These are phyloP conservation scores for Mylabris phalerata DNA, from an alignment of 1,140 invertebrate species.

Conservation along the genomic window DNA sequence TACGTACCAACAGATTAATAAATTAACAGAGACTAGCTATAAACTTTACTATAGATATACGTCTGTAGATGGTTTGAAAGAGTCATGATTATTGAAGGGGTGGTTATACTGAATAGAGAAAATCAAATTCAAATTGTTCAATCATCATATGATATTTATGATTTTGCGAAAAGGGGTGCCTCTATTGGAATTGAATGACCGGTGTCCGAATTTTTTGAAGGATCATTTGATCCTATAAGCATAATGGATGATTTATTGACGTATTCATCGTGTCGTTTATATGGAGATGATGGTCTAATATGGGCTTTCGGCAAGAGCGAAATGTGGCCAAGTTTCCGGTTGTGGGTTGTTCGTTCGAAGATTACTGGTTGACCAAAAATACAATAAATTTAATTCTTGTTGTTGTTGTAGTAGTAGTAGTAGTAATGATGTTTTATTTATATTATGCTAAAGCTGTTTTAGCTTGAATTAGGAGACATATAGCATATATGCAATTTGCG, in stretches of 20 bases:
- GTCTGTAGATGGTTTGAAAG: too few relatives aligned
- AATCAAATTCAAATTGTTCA: too few relatives aligned
- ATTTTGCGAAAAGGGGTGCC: too few relatives aligned
- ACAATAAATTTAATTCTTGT: constrained; percentile 9
- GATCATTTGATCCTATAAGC: constrained; percentile 29
- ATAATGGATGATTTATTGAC: constrained; percentile 21
- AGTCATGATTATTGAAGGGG: too few relatives aligned
- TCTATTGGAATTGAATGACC: background rate
- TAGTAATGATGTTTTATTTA: constrained; percentile 2
- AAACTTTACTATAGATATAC: too few relatives aligned
- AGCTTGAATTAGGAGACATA: constrained; percentile 2
- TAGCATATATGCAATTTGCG: constrained; percentile 16
- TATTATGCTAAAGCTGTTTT: background rate
- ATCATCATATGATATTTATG: too few relatives aligned
- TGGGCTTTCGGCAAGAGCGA: constrained; percentile 14
- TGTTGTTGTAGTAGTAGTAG: background rate
- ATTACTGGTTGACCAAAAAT: constrained; percentile 12
- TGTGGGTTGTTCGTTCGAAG: constrained; percentile 8
- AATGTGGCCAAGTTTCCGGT: constrained; percentile 16
- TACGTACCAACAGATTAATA: too few relatives aligned
- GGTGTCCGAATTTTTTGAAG: constrained; percentile 29
- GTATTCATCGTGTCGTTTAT: constrained; percentile 15
- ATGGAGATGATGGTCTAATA: constrained; percentile 14
- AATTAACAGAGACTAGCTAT: too few relatives aligned
- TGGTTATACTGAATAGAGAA: too few relatives aligned